These are phyloP conservation scores for Seriola rivoliana DNA, from an alignment of 2,113 vertebrate genomes.

Conservation along the genomic window DNA sequence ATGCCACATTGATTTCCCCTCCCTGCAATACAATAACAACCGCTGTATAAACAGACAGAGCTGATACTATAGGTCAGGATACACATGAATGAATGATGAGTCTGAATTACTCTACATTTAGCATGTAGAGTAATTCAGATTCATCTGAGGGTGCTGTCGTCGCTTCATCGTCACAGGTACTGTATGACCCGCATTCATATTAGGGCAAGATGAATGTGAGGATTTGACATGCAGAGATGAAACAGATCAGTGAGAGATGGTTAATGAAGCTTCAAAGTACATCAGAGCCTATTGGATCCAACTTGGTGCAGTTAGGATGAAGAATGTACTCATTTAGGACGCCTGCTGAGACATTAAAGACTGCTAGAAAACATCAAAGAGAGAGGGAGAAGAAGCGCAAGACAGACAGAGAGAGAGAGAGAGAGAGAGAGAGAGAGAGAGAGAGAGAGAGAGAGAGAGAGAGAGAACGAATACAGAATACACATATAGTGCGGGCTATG, in stretches of 20 bases:
- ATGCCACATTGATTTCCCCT: conserved; percentile 39
- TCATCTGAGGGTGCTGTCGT: neutral
- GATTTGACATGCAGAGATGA: conserved; percentile 5
- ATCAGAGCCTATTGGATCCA: neutral
- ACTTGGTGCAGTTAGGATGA: conserved; percentile 26
- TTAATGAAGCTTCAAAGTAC: conserved; percentile 23
- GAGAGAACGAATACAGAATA: neutral
- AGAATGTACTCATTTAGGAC: conserved; percentile 13
- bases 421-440: neutral
- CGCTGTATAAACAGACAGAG: neutral
- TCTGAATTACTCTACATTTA: neutral
- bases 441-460: neutral
- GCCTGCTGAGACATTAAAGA: conserved; percentile 34
- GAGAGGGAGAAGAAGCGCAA: neutral
- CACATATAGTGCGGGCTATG: neutral
- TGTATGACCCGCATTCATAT: neutral
- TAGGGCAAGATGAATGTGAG: neutral
- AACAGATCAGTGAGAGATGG: conserved; percentile 18
- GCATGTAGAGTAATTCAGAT: neutral
- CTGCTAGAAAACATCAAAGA: conserved; percentile 26
- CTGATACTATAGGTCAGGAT: neutral
- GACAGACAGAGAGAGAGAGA: neutral
- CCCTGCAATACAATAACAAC: conserved; percentile 9
- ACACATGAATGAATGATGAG: neutral
- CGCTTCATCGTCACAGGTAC: neutral